phyloP scores from a whole-genome alignment of 2,888 invertebrate species.

The Ctena decussata region DNA sequence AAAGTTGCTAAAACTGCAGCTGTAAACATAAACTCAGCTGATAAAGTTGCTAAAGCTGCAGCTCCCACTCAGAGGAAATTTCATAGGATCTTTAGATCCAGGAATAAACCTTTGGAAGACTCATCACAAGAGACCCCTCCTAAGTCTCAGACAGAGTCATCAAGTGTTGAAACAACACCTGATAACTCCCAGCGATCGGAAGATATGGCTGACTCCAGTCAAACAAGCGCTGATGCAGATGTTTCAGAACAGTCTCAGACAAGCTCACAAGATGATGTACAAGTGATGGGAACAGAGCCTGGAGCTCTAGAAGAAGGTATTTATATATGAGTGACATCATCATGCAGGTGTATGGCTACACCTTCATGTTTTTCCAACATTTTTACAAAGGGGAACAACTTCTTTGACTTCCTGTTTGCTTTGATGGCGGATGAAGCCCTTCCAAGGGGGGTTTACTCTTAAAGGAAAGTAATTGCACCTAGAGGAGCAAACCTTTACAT shows the following conservation, averaged over 20 bases:
- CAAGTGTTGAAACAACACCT: not conserved
- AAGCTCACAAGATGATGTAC: not conserved
- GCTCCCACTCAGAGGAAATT: conserved; percentile 48
- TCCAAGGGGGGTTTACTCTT: no score
- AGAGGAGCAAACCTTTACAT: no score
- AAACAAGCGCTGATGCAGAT: not conserved
- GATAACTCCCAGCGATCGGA: not conserved
- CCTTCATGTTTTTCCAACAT: not conserved
- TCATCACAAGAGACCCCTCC: not conserved
- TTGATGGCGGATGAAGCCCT: no score
- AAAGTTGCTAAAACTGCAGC: conserved; percentile 21
- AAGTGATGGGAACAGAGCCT: not conserved
- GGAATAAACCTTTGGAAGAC: conserved; percentile 58
- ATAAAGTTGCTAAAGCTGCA: conserved; percentile 22
- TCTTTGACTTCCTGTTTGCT: no score
- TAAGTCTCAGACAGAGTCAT: not conserved
- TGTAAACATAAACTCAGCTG: conserved; percentile 6
- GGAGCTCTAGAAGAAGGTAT: not conserved
- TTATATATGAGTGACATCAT: not conserved
- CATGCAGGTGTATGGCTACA: not conserved
- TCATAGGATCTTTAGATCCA: conserved; percentile 68
- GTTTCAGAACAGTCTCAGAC: not conserved
- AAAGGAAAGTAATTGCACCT: no score
- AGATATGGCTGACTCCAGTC: not conserved
- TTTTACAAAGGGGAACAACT: no score